phyloP scores from a whole-genome alignment of 2,888 invertebrate species.

The Bombyx huttoni region DNA sequence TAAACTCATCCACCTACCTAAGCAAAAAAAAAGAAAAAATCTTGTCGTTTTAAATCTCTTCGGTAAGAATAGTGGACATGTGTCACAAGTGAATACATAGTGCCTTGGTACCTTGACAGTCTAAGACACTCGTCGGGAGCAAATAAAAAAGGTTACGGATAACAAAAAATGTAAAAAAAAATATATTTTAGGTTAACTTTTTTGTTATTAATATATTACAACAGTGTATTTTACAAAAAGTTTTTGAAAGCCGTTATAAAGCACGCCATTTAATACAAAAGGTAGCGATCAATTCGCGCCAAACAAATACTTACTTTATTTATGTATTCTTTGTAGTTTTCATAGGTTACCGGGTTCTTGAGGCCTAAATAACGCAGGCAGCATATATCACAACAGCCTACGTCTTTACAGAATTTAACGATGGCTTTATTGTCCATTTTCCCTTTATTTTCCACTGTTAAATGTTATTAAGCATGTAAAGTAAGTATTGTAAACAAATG shows the following conservation, averaged over 20 bases:
- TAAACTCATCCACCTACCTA: no score
- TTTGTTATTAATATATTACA: conserved; percentile 4
- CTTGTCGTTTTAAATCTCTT: no score
- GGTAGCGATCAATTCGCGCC: background rate
- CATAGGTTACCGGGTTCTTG: conserved; percentile 68
- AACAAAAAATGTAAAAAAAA: no score
- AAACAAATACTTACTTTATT: conserved; percentile 48
- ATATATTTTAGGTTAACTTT: conserved; percentile 4
- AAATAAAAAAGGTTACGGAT: no score
- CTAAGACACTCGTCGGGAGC: no score
- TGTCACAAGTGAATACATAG: no score
- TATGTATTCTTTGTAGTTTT: conserved; percentile 55
- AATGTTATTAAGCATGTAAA: background rate
- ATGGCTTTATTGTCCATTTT: conserved; percentile 62
- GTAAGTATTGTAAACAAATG: background rate
- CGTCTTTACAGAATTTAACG: conserved; percentile 56
- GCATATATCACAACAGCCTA: conserved; percentile 79
- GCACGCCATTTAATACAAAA: background rate
- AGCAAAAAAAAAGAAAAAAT: no score
- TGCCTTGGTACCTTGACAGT: no score
- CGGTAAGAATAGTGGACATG: no score
- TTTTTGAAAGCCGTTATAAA: no score
- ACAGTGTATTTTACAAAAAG: no score
- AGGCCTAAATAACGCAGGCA: conserved; percentile 78
- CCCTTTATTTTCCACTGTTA: background rate